Evolutionary conservation across 1,140 invertebrate genomes (phyloP), one percentile per base, ranked within the genome.

Genomic region (Danaus plexippus): DNA sequence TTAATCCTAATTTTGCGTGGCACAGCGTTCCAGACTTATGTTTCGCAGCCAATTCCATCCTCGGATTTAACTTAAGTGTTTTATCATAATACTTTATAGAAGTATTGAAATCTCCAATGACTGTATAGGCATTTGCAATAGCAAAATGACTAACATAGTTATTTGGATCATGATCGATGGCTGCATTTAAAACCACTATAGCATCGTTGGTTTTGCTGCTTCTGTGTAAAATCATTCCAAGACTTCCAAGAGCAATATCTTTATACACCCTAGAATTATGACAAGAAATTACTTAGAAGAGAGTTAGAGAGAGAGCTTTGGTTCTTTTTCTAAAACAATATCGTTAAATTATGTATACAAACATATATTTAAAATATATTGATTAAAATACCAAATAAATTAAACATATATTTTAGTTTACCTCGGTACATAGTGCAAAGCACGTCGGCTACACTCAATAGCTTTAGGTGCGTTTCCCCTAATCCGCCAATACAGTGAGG

Each of bases 401-500:
- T 10, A 13, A 59, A 49, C 15, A 15, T 45, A 44, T 47, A 44
- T 54, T 32, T 32, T 59, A 64, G 9, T 49, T 67, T 89, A 94
- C 93, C 92, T 91, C 42, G 95, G 93, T 49, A 93, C 92, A 85
- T 91, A 92, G 77, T 94, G 90, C 9, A 96, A 88, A 40, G 95
- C 94, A 66, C 94, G 79, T 11, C 94, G 88, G 12, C 92, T 90
- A 86, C 95, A 97, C 73, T 96, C 94, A 50, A 96, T 84, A 9
- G 94, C 94, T 74, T 94, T 91, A 32, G 90, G 89, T 9, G 94
- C 91, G 75, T 95, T 90, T 22, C 95, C 95, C 71, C 90, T 91
- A 1, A 94, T 91, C 51, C 95, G 89, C 95, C 95, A 97, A 87
- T 94, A 96, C 55, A 96, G 91, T 11, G 94, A 91, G 46, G 94